A percentile compares a stretch with the other conserved stretches of the same genome.
Evolutionary conservation across 2,888 invertebrate genomes (phyloP).

Genomic region (Parasteatoda lunata): DNA sequence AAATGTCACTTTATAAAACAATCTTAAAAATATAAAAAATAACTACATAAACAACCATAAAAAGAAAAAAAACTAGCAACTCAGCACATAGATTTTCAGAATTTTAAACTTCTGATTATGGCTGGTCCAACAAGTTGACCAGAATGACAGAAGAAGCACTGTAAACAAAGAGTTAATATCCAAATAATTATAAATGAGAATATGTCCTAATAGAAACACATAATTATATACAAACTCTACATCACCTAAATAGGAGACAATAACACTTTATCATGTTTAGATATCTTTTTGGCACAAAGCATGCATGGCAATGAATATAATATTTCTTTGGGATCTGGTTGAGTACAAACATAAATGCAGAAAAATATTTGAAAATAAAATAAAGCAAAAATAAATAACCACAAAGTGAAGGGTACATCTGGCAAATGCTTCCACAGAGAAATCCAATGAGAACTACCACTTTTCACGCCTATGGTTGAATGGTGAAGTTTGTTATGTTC

Average conservation of each 20-base stretch:
- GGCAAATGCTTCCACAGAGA: slow-evolving; percentile 46
- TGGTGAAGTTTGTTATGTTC: slow-evolving; percentile 62
- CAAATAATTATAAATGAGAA: too few species aligned
- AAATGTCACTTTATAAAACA: too few species aligned
- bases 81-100: too few species aligned
- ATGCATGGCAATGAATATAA: slow-evolving; percentile 44
- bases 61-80: too few species aligned
- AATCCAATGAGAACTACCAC: slow-evolving; percentile 5
- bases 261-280: slow-evolving; percentile 1
- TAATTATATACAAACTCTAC: too few species aligned
- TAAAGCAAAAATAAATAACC: slow-evolving; percentile 47
- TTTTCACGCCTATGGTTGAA: slow-evolving; percentile 9
- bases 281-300: slow-evolving; percentile 18
- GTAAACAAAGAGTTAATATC: too few species aligned
- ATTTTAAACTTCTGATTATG: too few species aligned
- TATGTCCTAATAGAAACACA: too few species aligned
- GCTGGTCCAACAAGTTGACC: too few species aligned
- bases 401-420: slow-evolving; percentile 55
- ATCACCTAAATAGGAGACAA: slow-evolving; percentile 1
- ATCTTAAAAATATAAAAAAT: too few species aligned
- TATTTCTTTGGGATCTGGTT: slow-evolving; percentile 47
- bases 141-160: too few species aligned
- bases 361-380: slow-evolving; percentile 59
- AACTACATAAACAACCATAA: too few species aligned
- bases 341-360: slow-evolving; percentile 53